These are phyloP conservation scores for Cyprinodon brontotheroides DNA, from an alignment of 2,113 vertebrate genomes.

Conservation along the genomic window DNA sequence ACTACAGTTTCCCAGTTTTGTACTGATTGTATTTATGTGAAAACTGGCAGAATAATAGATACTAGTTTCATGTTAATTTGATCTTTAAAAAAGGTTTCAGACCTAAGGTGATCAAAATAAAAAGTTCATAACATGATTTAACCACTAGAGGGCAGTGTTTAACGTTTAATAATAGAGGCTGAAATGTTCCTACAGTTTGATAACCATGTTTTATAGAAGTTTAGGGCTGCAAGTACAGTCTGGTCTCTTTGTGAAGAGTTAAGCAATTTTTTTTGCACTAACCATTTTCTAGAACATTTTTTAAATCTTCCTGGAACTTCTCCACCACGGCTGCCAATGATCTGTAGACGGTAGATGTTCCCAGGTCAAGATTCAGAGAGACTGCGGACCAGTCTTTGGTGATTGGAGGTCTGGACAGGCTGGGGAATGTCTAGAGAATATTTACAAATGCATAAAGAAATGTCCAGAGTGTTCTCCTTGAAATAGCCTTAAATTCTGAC, in stretches of 20 bases:
- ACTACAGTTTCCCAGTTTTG: neutral
- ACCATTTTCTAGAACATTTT: constrained; percentile 57
- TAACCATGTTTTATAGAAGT: neutral
- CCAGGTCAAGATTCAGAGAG: constrained; percentile 59
- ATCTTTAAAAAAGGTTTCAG: neutral
- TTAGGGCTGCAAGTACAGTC: neutral
- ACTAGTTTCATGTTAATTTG: neutral
- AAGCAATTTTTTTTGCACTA: neutral
- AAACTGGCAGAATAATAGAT: neutral
- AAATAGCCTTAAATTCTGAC: neutral
- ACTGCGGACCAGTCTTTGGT: constrained; percentile 69
- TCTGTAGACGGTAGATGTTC: constrained; percentile 59
- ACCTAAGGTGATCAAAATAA: neutral
- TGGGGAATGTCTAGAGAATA: constrained; percentile 51
- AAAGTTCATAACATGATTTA: neutral
- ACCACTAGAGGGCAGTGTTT: constrained; percentile 14
- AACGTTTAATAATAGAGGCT: neutral
- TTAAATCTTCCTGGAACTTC: constrained; percentile 66
- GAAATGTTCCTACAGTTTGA: neutral
- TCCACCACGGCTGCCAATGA: constrained; percentile 62
- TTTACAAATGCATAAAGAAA: neutral
- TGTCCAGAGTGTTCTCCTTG: neutral
- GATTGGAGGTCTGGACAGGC: constrained; percentile 40
- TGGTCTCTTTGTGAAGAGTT: neutral
- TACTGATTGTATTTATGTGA: neutral